phyloP scores from a whole-genome alignment of 2,113 vertebrate genomes.

The Chloropsis cyanopogon region DNA sequence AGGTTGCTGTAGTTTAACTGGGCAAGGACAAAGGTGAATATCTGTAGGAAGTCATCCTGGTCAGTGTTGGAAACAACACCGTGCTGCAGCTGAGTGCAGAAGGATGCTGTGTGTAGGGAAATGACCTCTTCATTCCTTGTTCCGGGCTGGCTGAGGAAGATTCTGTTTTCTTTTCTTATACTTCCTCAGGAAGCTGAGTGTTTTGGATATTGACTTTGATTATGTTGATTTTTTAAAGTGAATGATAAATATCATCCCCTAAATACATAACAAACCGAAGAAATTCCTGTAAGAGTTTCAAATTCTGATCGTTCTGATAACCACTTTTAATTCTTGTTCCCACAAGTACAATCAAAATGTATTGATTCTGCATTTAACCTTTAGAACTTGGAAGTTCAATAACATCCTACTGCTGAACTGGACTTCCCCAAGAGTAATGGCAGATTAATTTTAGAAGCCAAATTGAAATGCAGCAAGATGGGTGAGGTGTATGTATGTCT shows the following conservation, averaged over 20 bases:
- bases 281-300: background rate
- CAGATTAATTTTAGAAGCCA: background rate
- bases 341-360: background rate
- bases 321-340: background rate
- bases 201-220: background rate
- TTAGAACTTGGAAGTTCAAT: background rate
- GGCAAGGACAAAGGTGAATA: background rate
- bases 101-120: background rate
- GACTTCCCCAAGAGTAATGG: background rate
- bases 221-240: background rate
- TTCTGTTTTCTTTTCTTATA: background rate
- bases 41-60: background rate
- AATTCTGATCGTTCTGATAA: background rate
- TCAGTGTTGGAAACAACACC: background rate
- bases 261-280: background rate
- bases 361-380: background rate
- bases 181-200: constrained; percentile 3
- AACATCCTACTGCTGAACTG: background rate
- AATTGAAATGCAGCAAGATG: background rate
- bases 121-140: background rate
- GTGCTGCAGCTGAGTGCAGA: background rate
- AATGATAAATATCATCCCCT: background rate
- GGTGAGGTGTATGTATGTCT: background rate
- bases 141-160: background rate
- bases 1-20: background rate